A percentile compares a stretch with the other conserved stretches of the same genome.
Evolutionary conservation across 37 sponge, comb jelly and placozoan genomes (phyloP).

Genomic region (Eunapius fragilis): DNA sequence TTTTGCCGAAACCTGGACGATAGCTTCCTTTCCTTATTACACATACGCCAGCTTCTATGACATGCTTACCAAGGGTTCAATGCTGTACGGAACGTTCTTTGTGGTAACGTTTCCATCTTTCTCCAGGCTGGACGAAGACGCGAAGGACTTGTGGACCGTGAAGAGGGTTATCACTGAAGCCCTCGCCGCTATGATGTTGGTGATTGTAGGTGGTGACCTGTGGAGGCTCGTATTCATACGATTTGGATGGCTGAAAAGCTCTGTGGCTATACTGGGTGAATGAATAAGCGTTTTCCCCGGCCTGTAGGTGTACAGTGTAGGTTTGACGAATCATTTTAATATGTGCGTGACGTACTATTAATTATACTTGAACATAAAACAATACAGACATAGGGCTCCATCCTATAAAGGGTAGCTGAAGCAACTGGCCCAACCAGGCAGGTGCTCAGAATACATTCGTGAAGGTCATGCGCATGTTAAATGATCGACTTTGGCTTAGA

Average conservation of each 20-base stretch:
- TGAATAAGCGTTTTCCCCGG: not conserved
- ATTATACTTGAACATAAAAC: too few species aligned
- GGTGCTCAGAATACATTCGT: too few species aligned
- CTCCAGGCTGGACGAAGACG: constrained; percentile 47
- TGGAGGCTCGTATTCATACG: constrained; percentile 42
- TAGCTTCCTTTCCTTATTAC: constrained; percentile 72
- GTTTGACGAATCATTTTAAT: too few species aligned
- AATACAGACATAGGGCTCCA: too few species aligned
- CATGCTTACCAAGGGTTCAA: constrained; percentile 69
- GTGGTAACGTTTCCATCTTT: constrained; percentile 68
- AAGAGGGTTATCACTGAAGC: constrained; percentile 47
- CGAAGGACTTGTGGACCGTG: constrained; percentile 5
- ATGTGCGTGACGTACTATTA: too few species aligned
- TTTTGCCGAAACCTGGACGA: constrained; percentile 66
- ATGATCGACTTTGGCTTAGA: too few species aligned
- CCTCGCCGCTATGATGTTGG: constrained; percentile 63
- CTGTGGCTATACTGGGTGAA: not conserved
- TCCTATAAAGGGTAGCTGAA: too few species aligned
- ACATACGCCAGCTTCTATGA: constrained; percentile 48
- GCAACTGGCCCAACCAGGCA: too few species aligned
- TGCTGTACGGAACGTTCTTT: constrained; percentile 62
- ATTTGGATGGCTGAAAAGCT: not conserved
- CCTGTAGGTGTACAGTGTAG: too few species aligned
- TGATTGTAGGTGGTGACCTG: constrained; percentile 49
- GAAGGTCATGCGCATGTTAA: too few species aligned